Evolutionary conservation across 2,113 vertebrate species (phyloP).

Genomic region (Fulmarus glacialis): DNA sequence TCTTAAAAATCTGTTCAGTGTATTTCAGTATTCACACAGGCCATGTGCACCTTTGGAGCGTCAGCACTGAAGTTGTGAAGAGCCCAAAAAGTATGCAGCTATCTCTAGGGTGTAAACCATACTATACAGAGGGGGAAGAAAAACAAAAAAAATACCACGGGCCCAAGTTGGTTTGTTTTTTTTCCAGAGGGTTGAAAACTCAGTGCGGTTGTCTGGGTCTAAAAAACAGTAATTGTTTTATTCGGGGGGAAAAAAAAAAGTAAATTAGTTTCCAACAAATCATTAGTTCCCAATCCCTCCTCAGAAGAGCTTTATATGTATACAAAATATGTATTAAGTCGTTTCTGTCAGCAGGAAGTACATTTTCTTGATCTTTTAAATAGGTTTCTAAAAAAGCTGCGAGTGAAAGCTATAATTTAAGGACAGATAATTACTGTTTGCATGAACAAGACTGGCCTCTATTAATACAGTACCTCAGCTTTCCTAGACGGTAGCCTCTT

Average conservation of each 20-base stretch:
- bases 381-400: not conserved
- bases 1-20: not conserved
- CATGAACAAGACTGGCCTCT: conserved; percentile 21
- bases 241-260: not conserved
- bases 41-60: not conserved
- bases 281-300: not conserved
- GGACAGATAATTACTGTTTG: conserved; percentile 29
- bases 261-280: not conserved
- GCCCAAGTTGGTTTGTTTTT: not conserved
- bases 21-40: not conserved
- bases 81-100: not conserved
- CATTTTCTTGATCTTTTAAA: conserved; percentile 29
- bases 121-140: rapidly evolving
- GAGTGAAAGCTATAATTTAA: conserved; percentile 7
- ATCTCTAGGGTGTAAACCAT: not conserved
- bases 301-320: not conserved
- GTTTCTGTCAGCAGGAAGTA: not conserved
- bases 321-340: conserved; percentile 3
- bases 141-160: not conserved
- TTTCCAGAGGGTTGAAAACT: not conserved
- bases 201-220: not conserved
- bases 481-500: not conserved
- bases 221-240: not conserved
- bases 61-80: not conserved
- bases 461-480: not conserved